Percentiles rank a stretch among this genome's conserved stretches.
phyloP scores from a whole-genome alignment of 2,888 invertebrate genomes.

The Cephus nigrinus region DNA sequence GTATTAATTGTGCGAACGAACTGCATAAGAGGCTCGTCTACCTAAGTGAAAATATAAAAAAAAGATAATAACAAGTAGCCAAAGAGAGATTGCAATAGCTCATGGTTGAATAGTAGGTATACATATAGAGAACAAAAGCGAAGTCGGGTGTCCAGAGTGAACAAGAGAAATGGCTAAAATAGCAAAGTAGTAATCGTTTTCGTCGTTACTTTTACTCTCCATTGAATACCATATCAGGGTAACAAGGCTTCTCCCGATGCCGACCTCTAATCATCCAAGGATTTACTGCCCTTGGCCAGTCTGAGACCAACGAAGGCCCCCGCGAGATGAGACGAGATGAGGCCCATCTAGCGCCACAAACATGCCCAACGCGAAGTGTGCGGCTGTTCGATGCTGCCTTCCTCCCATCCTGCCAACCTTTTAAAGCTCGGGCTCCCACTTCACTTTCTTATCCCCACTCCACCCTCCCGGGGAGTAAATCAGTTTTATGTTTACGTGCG shows the following conservation, averaged over 20 bases:
- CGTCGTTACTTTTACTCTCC: conserved; percentile 39
- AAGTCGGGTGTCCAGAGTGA: background rate
- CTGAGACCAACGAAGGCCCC: background rate
- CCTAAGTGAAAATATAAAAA: background rate
- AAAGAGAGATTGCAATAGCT: background rate
- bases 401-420: background rate
- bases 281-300: conserved; percentile 46
- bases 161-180: background rate
- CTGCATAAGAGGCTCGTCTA: background rate
- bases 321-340: background rate
- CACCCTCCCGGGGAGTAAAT: conserved; percentile 5
- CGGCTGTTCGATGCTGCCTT: background rate
- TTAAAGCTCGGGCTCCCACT: background rate
- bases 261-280: conserved; percentile 59
- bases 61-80: background rate
- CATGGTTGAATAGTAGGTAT: background rate
- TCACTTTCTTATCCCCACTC: background rate
- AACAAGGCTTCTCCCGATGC: conserved; percentile 38
- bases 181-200: conserved; percentile 31
- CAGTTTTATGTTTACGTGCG: conserved; percentile 20
- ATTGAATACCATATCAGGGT: conserved; percentile 52
- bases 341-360: background rate
- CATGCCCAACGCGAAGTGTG: background rate
- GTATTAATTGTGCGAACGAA: background rate
- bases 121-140: background rate